Conservation (phyloP, 2,888 invertebrate species). For the Nipponacmea schrenckii region DNA sequence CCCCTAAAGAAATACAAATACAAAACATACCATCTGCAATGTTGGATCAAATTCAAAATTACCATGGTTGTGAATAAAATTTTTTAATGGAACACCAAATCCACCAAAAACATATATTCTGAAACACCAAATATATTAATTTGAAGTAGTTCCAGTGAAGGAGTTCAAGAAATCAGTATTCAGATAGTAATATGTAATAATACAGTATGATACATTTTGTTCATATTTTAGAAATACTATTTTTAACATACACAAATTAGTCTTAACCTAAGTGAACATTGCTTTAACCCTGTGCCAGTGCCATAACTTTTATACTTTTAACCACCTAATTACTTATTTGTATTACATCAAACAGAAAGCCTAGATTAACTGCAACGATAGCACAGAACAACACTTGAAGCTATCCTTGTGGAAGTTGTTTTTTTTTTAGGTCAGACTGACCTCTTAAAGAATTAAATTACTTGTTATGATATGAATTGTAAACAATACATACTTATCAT, state of each 20-base stretch:
- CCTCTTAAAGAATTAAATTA: too few relatives aligned
- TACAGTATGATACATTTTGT: too few relatives aligned
- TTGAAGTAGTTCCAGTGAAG: too few relatives aligned
- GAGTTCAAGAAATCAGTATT: not conserved
- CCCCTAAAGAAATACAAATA: too few relatives aligned
- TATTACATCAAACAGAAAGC: not conserved
- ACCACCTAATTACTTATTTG: too few relatives aligned
- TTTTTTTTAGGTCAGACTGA: too few relatives aligned
- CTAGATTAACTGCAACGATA: not conserved
- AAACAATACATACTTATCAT: conserved; percentile 46
- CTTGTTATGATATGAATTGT: too few relatives aligned
- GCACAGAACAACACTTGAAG: not conserved
- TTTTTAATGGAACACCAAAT: conserved; percentile 41
- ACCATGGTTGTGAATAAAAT: conserved; percentile 36
- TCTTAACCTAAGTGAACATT: too few relatives aligned
- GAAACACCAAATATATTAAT: conserved; percentile 21
- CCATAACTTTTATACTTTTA: too few relatives aligned
- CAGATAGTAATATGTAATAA: not conserved
- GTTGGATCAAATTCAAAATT: conserved; percentile 34
- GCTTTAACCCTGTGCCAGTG: too few relatives aligned
- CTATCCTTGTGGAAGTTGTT: too few relatives aligned
- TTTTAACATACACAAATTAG: too few relatives aligned
- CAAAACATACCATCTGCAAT: not conserved
- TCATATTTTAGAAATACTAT: not conserved
- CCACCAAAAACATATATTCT: conserved; percentile 63